Evolutionary conservation across 1,140 invertebrate genomes (phyloP), one percentile per base, ranked within the genome.

Genomic region (Nasonia giraulti): DNA sequence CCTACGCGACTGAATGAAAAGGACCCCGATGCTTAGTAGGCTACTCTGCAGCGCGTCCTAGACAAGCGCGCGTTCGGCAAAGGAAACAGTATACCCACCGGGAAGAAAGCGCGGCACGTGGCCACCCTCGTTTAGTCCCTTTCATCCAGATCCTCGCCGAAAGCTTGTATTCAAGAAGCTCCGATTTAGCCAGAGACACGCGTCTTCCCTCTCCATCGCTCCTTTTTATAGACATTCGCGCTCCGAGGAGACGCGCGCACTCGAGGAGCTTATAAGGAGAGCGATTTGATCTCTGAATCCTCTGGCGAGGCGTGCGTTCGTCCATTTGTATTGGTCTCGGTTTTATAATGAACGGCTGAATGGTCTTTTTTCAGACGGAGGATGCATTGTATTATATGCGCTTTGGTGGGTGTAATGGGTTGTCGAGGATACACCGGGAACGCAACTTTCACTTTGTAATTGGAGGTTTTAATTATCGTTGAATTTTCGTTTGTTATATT

Each of bases 91-190:
- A 82, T 73, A 81, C 40, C 5, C 5, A n/a, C 84, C 77, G 84
- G 8, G 23, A 27, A 31, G 88, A 90, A 62, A 62, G 55, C 89
- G 92, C 2, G 40, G 91, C 91, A 90, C 91, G 91, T 91, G 91
- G 55, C 55, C 55, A 62, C 55, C 90, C 90, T 87, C 89, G 74
- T 89, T 91, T 44, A 8, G 40, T 44, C 40, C 8, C 40, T 44
- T 44, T 91, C 87, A 90, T 84, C 66, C 66, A 82, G 84, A 77
- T 85, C 71, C 71, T 86, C n/a, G 44, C 40, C 84, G 71, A 75
- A 31, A 44, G 31, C 71, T 37, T 23, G 17, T 5, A 37, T 55
- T 82, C 6, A 55, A 74, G 40, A 23, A 68, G 81, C 11, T 7
- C 6, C 6, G 11, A 47, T 37, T 3, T 37, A 37, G 17, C 47